phyloP scores from a whole-genome alignment of 2,113 vertebrate genomes.

The Pelecanus crispus region DNA sequence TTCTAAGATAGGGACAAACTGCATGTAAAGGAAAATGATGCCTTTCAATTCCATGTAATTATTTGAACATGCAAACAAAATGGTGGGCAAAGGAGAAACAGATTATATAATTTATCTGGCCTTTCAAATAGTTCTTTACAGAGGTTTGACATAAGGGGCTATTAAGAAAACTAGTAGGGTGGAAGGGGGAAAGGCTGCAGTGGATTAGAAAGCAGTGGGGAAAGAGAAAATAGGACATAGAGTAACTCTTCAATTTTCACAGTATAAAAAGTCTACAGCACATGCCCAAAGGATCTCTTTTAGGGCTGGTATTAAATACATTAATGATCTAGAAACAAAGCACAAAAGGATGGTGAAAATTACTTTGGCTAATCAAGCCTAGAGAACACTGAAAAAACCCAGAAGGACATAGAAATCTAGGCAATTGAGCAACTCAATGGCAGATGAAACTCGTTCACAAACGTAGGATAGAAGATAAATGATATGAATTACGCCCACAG shows the following conservation, averaged over 20 bases:
- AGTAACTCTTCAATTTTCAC: background rate
- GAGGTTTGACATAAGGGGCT: background rate
- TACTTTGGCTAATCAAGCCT: background rate
- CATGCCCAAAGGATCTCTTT: background rate
- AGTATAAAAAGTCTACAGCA: background rate
- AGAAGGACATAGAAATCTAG: background rate
- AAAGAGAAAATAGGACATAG: background rate
- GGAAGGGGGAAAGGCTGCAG: background rate
- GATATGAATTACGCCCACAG: background rate
- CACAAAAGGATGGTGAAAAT: background rate
- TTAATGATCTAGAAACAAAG: conserved; percentile 1
- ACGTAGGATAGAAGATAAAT: background rate
- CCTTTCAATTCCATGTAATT: background rate
- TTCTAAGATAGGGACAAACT: background rate
- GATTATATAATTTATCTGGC: background rate
- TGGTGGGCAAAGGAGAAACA: background rate
- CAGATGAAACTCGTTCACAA: background rate
- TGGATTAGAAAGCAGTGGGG: background rate
- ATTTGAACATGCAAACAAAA: background rate
- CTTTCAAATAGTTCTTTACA: background rate
- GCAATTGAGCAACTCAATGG: background rate
- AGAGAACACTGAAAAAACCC: background rate
- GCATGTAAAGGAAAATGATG: background rate
- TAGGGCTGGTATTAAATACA: background rate
- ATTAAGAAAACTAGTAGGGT: background rate